phyloP scores from a whole-genome alignment of 1,140 invertebrate species.

The Drosophila kikkawai region DNA sequence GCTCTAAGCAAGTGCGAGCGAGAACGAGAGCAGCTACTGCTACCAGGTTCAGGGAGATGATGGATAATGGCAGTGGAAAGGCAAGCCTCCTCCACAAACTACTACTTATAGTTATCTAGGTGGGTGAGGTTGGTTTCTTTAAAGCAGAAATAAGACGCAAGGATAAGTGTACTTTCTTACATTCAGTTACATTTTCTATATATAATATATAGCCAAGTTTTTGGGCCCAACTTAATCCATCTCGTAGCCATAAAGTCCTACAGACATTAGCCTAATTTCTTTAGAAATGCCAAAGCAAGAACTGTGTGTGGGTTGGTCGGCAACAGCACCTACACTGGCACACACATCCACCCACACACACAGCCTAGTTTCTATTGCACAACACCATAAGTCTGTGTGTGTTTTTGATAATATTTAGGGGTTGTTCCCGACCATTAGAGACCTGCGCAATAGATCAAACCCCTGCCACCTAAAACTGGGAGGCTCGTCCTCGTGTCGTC shows the following conservation, averaged over 20 bases:
- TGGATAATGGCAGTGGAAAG: conserved; percentile 32
- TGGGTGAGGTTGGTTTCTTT: background rate
- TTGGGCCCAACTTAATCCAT: background rate
- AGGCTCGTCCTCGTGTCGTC: conserved; percentile 20
- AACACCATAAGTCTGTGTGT: conserved; percentile 23
- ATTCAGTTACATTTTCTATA: background rate
- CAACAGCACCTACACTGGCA: conserved; percentile 63
- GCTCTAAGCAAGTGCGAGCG: conserved; percentile 40
- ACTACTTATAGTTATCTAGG: conserved; percentile 1
- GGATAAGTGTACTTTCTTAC: background rate
- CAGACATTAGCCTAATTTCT: conserved; percentile 75
- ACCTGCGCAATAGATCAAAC: conserved; percentile 69
- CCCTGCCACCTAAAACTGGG: conserved; percentile 51
- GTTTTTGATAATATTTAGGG: conserved; percentile 53
- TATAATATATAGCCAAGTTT: background rate
- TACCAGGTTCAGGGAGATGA: conserved; percentile 29
- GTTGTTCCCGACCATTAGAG: conserved; percentile 75
- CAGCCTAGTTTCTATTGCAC: conserved; percentile 62
- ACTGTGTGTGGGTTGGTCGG: conserved; percentile 75
- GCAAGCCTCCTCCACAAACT: background rate
- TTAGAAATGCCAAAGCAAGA: conserved; percentile 16
- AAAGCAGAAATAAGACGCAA: too few species aligned
- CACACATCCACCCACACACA: conserved; percentile 12
- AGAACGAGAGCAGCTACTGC: conserved; percentile 24
- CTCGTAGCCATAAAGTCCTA: background rate